phyloP scores from a whole-genome alignment of 2,113 vertebrate genomes.

The Cisticola juncidis region DNA sequence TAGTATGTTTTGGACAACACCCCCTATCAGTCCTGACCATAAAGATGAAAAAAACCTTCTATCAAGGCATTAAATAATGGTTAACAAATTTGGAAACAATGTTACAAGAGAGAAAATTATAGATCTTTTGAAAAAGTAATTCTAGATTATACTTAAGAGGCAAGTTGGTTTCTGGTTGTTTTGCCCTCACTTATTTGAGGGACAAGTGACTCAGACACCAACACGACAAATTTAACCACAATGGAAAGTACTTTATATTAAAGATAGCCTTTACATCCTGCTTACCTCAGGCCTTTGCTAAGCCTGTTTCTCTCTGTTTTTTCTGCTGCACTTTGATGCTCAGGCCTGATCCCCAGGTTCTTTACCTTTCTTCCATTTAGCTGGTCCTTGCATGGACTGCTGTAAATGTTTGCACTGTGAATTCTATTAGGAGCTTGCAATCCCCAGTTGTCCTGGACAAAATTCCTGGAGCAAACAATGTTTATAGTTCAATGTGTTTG shows the following conservation, averaged over 20 bases:
- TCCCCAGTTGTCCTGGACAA: conserved; percentile 32
- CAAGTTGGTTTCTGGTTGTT: not conserved
- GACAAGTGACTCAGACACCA: not conserved
- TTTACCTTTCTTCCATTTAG: not conserved
- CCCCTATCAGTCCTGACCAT: not conserved
- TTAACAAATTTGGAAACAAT: not conserved
- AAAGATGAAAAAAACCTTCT: not conserved
- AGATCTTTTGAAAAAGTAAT: not conserved
- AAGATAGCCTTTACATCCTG: not conserved
- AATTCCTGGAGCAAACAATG: conserved; percentile 59
- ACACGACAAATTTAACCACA: not conserved
- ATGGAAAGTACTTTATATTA: not conserved
- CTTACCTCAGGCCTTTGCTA: not conserved
- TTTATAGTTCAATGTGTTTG: conserved; percentile 59
- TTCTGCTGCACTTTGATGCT: not conserved
- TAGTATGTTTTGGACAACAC: not conserved
- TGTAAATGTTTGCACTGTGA: conserved; percentile 2
- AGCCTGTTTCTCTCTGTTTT: not conserved
- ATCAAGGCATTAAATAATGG: not conserved
- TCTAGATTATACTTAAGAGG: not conserved
- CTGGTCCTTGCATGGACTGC: not conserved
- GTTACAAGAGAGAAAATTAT: not conserved
- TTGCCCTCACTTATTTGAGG: not conserved
- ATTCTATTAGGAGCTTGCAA: conserved; percentile 22
- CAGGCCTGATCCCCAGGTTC: not conserved